These are phyloP conservation scores for Mesorhabditis belari DNA, from an alignment of 2,888 invertebrate genomes.

Conservation along the genomic window DNA sequence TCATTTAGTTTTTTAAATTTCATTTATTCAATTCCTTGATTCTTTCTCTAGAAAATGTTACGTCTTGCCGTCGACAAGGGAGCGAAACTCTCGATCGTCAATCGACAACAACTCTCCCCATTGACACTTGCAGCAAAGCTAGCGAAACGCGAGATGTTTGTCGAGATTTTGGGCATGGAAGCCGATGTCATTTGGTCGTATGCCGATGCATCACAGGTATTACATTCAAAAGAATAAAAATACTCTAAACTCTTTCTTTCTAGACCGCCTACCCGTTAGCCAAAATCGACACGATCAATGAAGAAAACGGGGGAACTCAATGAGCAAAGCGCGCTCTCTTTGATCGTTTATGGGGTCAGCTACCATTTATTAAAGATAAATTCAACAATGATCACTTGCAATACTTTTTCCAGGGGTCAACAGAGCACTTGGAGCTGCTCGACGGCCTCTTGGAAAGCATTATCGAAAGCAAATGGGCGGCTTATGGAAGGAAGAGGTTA, in stretches of 20 bases:
- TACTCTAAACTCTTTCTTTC: not conserved
- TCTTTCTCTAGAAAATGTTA: conserved; percentile 68
- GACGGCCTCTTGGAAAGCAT: conserved; percentile 89
- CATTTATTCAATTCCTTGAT: not conserved
- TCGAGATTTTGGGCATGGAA: conserved; percentile 90
- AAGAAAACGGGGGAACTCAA: conserved; percentile 81
- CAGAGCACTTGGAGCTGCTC: conserved; percentile 85
- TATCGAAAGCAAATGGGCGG: conserved; percentile 91
- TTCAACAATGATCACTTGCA: not conserved
- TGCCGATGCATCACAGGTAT: conserved; percentile 63
- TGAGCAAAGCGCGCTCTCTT: conserved; percentile 85
- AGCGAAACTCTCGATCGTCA: conserved; percentile 76
- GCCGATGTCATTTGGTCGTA: conserved; percentile 95
- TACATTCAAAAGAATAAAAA: not conserved
- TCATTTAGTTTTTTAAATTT: not conserved
- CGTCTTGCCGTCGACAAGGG: conserved; percentile 90
- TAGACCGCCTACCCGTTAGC: conserved; percentile 65
- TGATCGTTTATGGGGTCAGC: conserved; percentile 87
- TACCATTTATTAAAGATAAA: not conserved
- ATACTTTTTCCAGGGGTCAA: conserved; percentile 70
- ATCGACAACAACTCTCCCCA: conserved; percentile 80
- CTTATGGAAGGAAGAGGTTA: conserved; percentile 82
- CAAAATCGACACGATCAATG: conserved; percentile 89
- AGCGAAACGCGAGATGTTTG: conserved; percentile 88
- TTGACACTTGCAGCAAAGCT: conserved; percentile 86